Evolutionary conservation across 2,113 vertebrate genomes (phyloP).

Genomic region (Poeciliopsis turrubarensis): DNA sequence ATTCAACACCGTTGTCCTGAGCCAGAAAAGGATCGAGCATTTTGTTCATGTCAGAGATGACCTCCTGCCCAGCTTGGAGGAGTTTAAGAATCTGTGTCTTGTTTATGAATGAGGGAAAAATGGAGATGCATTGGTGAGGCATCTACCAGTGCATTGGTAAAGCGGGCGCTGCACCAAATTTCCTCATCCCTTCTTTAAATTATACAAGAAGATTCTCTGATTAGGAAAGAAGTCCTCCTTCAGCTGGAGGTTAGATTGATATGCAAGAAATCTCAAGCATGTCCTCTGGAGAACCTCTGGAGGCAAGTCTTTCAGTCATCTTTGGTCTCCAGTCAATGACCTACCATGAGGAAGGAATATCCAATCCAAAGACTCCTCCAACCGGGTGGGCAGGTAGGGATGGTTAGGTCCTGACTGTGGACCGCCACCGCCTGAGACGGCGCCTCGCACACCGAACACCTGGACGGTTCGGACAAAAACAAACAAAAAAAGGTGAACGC

Average conservation of each 20-base stretch:
- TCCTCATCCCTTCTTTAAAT: neutral
- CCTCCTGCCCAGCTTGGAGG: no score
- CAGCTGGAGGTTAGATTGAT: neutral
- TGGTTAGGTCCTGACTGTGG: slow-evolving; percentile 92
- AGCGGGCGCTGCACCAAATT: no score
- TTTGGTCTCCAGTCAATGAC: slow-evolving; percentile 6
- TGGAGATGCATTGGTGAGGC: no score
- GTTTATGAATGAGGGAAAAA: no score
- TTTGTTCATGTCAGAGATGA: no score
- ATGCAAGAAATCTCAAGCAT: neutral
- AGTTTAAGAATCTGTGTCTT: no score
- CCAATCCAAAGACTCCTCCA: slow-evolving; percentile 98
- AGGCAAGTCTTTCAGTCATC: neutral
- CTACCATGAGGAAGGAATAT: slow-evolving; percentile 97
- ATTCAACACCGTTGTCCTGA: no score
- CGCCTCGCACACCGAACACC: slow-evolving; percentile 92
- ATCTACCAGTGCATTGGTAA: no score
- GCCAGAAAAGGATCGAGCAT: no score
- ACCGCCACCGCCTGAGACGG: slow-evolving; percentile 91
- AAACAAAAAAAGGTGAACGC: neutral
- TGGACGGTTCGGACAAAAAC: slow-evolving; percentile 17
- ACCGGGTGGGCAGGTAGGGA: slow-evolving; percentile 89
- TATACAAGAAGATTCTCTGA: neutral
- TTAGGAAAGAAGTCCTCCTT: neutral
- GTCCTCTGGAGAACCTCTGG: neutral